phyloP scores from a whole-genome alignment of 2,113 vertebrate genomes.

The Apaloderma vittatum region DNA sequence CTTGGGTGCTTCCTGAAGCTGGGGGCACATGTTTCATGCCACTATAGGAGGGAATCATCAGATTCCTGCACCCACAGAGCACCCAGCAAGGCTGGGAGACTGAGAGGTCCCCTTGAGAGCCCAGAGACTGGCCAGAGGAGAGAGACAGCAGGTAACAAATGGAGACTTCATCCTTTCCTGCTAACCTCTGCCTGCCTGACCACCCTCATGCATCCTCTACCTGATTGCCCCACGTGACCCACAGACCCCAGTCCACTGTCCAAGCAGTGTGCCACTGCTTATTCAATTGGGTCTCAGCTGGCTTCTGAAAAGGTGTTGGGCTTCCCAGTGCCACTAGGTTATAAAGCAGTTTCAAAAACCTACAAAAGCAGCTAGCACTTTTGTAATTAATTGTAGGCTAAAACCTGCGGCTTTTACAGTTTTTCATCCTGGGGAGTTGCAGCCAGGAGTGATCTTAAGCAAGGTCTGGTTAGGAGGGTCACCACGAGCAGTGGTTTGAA shows the following conservation, averaged over 20 bases:
- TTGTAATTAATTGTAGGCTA: not conserved
- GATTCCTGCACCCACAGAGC: rapidly evolving
- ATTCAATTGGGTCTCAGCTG: rapidly evolving
- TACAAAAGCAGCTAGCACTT: not conserved
- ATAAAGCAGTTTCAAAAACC: not conserved
- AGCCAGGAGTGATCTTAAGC: not conserved
- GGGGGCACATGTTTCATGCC: rapidly evolving
- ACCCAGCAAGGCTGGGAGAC: rapidly evolving
- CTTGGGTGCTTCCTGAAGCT: not conserved
- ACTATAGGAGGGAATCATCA: rapidly evolving
- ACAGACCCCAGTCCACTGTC: not conserved
- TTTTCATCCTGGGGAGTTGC: not conserved
- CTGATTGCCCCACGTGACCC: not conserved
- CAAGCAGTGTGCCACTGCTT: rapidly evolving
- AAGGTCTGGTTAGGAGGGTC: not conserved
- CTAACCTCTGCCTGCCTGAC: not conserved
- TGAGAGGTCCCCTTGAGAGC: rapidly evolving
- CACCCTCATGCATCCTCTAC: rapidly evolving
- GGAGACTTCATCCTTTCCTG: not conserved
- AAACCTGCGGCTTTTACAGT: not conserved
- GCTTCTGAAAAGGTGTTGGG: not conserved
- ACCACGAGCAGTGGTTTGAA: not conserved
- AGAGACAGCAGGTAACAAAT: not conserved
- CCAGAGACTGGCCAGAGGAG: not conserved
- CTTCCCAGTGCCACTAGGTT: not conserved